A percentile compares a stretch with the other conserved stretches of the same genome.
Evolutionary conservation across 2,797 vertebrate species (phyloP).

Genomic region (Philypnodon macrostomus): DNA sequence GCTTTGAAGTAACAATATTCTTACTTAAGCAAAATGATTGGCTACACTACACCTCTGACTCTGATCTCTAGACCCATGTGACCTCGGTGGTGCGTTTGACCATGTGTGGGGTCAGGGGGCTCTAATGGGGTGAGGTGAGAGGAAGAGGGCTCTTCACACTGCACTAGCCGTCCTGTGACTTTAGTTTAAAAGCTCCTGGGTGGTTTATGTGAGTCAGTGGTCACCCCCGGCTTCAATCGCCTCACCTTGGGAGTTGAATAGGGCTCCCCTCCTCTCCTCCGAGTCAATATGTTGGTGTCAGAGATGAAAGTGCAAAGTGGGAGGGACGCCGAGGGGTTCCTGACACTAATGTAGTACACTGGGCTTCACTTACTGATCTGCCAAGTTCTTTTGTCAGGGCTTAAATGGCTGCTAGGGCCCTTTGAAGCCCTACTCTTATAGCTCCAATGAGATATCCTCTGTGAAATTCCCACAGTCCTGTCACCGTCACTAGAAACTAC

Average conservation of each 20-base stretch:
- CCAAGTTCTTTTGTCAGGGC: conserved; percentile 80
- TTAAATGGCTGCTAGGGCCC: conserved; percentile 77
- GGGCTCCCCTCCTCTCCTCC: conserved; percentile 65
- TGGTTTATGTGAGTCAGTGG: conserved; percentile 61
- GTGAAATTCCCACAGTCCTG: conserved; percentile 69
- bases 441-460: conserved; percentile 66
- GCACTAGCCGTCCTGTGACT: conserved; percentile 64
- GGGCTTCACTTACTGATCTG: conserved; percentile 81
- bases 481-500: conserved; percentile 48
- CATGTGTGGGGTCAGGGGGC: conserved; percentile 31
- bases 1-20: no score
- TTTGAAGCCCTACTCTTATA: conserved; percentile 76
- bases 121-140: conserved; percentile 72
- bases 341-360: conserved; percentile 83
- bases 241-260: conserved; percentile 76
- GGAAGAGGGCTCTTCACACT: conserved; percentile 65
- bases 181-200: conserved; percentile 57
- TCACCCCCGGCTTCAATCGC: conserved; percentile 59
- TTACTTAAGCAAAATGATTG: no score
- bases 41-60: no score
- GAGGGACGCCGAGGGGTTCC: conserved; percentile 72
- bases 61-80: no score
- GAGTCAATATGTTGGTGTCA: conserved; percentile 80
- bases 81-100: conserved; percentile 22
- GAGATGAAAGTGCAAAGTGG: conserved; percentile 83